Percentiles rank a stretch among this genome's conserved stretches.
phyloP scores from a whole-genome alignment of 2,888 invertebrate genomes.

The Listrodromus nycthemerus region DNA sequence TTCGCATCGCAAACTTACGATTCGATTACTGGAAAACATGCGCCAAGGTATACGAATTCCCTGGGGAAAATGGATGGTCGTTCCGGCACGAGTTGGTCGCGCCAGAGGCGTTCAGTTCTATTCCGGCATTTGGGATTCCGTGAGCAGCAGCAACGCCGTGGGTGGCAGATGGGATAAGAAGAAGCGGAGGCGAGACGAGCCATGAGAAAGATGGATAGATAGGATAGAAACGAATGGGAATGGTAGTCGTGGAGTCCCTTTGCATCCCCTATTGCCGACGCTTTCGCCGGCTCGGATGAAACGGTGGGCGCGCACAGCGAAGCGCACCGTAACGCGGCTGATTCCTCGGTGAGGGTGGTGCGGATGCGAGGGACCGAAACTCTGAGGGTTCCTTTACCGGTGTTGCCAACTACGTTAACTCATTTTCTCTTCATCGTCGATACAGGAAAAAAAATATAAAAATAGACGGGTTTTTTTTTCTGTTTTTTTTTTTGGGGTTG shows the following conservation, averaged over 20 bases:
- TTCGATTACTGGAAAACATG: slow-evolving; percentile 8
- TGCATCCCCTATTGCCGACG: slow-evolving; percentile 32
- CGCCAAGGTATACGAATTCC: neutral
- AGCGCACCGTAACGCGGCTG: slow-evolving; percentile 31
- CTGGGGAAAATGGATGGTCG: slow-evolving; percentile 9
- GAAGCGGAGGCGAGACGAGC: slow-evolving; percentile 29
- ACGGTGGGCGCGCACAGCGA: slow-evolving; percentile 33
- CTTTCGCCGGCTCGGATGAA: slow-evolving; percentile 45
- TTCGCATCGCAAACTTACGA: neutral
- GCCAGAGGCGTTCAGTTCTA: slow-evolving; percentile 53
- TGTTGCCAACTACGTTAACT: slow-evolving; percentile 38
- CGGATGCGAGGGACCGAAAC: slow-evolving; percentile 49
- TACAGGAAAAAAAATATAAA: slow-evolving; percentile 6
- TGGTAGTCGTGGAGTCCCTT: slow-evolving; percentile 48
- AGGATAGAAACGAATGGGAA: slow-evolving; percentile 30
- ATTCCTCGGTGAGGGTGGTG: slow-evolving; percentile 40
- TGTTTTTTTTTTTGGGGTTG: too few relatives aligned
- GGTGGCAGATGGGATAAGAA: slow-evolving; percentile 77
- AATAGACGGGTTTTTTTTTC: neutral
- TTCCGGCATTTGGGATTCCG: slow-evolving; percentile 71
- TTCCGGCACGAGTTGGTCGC: slow-evolving; percentile 16
- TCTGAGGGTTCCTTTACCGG: slow-evolving; percentile 44
- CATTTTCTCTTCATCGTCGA: slow-evolving; percentile 20
- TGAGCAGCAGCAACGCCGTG: slow-evolving; percentile 71
- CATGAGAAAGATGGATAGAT: slow-evolving; percentile 39